These are phyloP conservation scores for Nerophis ophidion DNA, from an alignment of 2,113 vertebrate genomes.

Conservation along the genomic window DNA sequence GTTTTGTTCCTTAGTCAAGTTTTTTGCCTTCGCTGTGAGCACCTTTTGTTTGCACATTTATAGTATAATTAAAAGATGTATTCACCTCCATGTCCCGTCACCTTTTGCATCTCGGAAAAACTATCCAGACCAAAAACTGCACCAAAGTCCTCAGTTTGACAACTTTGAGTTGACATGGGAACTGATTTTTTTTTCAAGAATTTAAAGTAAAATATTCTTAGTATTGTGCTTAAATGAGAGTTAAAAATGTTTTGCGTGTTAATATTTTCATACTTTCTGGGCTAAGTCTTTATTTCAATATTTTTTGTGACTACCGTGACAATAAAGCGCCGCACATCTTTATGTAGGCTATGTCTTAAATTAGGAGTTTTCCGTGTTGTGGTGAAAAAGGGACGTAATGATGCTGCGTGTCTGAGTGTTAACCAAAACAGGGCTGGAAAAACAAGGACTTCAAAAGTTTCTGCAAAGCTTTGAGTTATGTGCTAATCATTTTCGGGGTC, in stretches of 20 bases:
- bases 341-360: neutral
- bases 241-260: neutral
- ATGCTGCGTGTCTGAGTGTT: neutral
- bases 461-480: neutral
- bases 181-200: too few species aligned
- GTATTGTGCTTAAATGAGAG: too few species aligned
- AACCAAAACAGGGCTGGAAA: neutral
- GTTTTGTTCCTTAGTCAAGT: too few species aligned
- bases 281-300: neutral
- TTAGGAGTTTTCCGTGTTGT: neutral
- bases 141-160: too few species aligned
- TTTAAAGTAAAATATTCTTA: too few species aligned
- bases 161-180: too few species aligned
- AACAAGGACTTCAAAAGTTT: constrained; percentile 9
- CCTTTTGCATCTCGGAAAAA: too few species aligned
- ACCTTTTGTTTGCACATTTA: too few species aligned
- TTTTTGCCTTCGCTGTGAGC: too few species aligned
- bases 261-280: neutral
- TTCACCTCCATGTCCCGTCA: too few species aligned
- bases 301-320: neutral
- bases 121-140: too few species aligned
- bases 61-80: too few species aligned
- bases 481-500: constrained; percentile 4
- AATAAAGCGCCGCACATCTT: neutral
- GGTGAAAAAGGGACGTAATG: constrained; percentile 1